Evolutionary conservation across 1,140 invertebrate genomes (phyloP).

Genomic region (Augochlora pura): DNA sequence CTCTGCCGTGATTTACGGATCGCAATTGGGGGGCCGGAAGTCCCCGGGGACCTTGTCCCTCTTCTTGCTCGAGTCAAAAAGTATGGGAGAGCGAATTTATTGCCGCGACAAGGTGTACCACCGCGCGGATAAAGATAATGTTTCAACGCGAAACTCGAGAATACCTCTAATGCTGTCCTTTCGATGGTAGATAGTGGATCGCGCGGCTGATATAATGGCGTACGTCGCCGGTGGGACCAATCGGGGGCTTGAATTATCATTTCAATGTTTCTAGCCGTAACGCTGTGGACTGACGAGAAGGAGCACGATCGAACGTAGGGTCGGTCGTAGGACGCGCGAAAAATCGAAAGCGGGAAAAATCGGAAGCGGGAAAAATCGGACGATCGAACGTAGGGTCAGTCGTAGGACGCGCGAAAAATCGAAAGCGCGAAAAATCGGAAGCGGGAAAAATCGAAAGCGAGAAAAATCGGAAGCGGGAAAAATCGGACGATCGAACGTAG

Average conservation of each 20-base stretch:
- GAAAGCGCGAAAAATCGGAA: too few relatives aligned
- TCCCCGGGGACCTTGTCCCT: neutral
- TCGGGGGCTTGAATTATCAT: neutral
- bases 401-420: too few relatives aligned
- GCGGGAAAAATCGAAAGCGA: too few relatives aligned
- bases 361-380: too few relatives aligned
- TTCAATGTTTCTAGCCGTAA: neutral
- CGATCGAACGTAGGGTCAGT: too few relatives aligned
- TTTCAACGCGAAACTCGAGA: neutral
- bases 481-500: too few relatives aligned
- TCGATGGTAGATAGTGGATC: neutral
- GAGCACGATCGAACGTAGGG: neutral
- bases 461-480: too few relatives aligned
- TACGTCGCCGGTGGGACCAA: neutral
- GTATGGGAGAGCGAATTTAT: neutral
- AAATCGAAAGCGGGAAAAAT: too few relatives aligned
- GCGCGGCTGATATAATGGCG: neutral
- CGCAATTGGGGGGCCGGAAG: slow-evolving; percentile 8
- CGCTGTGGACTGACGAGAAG: too few relatives aligned
- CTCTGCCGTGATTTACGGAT: neutral
- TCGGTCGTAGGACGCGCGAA: neutral
- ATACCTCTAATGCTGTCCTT: neutral
- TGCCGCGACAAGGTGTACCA: neutral
- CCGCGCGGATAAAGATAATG: neutral
- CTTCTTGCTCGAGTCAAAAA: neutral